Evolutionary conservation across 2,888 invertebrate species (phyloP).

Genomic region (Microdon myrmicae): DNA sequence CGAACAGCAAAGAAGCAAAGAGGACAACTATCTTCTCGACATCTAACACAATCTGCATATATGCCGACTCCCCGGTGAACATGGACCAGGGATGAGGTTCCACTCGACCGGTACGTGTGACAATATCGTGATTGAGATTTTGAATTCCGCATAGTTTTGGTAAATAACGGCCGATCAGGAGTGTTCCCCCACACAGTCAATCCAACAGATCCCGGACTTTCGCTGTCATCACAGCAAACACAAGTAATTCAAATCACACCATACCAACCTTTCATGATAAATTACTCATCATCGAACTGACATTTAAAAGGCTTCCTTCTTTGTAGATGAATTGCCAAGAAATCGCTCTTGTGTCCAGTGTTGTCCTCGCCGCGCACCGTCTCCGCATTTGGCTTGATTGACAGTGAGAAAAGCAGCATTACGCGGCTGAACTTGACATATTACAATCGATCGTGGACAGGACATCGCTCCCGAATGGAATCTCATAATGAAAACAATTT

Average conservation of each 20-base stretch:
- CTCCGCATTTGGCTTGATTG: slow-evolving; percentile 50
- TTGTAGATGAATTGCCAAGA: slow-evolving; percentile 41
- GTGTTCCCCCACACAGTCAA: slow-evolving; percentile 22
- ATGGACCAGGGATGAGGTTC: slow-evolving; percentile 28
- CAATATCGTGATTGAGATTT: slow-evolving; percentile 53
- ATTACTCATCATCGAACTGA: slow-evolving; percentile 46
- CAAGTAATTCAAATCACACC: slow-evolving; percentile 47
- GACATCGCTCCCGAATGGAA: neutral
- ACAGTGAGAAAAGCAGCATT: slow-evolving; percentile 48
- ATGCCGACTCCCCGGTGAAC: slow-evolving; percentile 18
- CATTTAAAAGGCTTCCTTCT: slow-evolving; percentile 48
- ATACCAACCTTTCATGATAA: slow-evolving; percentile 46
- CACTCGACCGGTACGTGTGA: slow-evolving; percentile 39
- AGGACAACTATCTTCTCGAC: neutral
- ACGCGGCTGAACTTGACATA: slow-evolving; percentile 39
- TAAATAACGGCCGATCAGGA: slow-evolving; percentile 29
- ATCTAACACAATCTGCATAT: slow-evolving; percentile 25
- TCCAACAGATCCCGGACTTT: neutral
- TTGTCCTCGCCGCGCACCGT: too few species aligned
- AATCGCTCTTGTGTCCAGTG: slow-evolving; percentile 29
- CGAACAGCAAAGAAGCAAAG: neutral
- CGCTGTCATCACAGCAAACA: slow-evolving; percentile 14
- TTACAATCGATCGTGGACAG: slow-evolving; percentile 28
- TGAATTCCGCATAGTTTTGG: slow-evolving; percentile 41
- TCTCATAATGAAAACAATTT: slow-evolving; percentile 34